phyloP scores from a whole-genome alignment of 2,113 vertebrate genomes.

The Cynocephalus volans region DNA sequence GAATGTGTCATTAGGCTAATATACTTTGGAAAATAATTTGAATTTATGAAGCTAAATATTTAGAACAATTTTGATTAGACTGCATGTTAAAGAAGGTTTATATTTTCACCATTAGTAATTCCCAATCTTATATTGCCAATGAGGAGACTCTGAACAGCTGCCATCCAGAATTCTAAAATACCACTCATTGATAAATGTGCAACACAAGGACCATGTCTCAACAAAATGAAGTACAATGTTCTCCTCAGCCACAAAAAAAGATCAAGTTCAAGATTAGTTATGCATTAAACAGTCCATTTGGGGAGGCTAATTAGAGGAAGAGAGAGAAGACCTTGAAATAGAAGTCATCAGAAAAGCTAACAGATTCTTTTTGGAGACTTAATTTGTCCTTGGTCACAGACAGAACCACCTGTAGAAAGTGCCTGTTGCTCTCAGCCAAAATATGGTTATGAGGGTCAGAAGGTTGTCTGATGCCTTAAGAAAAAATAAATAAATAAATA shows the following conservation, averaged over 20 bases:
- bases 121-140: slow-evolving; percentile 63
- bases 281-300: slow-evolving; percentile 81
- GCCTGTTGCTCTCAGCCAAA: background rate
- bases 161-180: slow-evolving; percentile 81
- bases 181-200: slow-evolving; percentile 80
- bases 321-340: slow-evolving; percentile 83
- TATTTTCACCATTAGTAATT: slow-evolving; percentile 81
- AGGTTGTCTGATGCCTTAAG: background rate
- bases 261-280: slow-evolving; percentile 84
- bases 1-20: slow-evolving; percentile 1
- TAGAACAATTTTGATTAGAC: slow-evolving; percentile 67
- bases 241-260: slow-evolving; percentile 82
- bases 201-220: slow-evolving; percentile 77
- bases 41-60: slow-evolving; percentile 78
- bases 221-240: slow-evolving; percentile 84
- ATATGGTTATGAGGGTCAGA: background rate
- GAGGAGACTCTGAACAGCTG: slow-evolving; percentile 80
- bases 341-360: slow-evolving; percentile 79
- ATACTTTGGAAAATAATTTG: slow-evolving; percentile 62
- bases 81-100: slow-evolving; percentile 66
- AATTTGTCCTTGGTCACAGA: slow-evolving; percentile 66
- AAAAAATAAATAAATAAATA: background rate
- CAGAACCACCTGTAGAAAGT: slow-evolving; percentile 63
- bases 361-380: slow-evolving; percentile 63
- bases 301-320: slow-evolving; percentile 75